Evolutionary conservation across 2,888 invertebrate genomes (phyloP).

Genomic region (Cryptocephalus primarius): DNA sequence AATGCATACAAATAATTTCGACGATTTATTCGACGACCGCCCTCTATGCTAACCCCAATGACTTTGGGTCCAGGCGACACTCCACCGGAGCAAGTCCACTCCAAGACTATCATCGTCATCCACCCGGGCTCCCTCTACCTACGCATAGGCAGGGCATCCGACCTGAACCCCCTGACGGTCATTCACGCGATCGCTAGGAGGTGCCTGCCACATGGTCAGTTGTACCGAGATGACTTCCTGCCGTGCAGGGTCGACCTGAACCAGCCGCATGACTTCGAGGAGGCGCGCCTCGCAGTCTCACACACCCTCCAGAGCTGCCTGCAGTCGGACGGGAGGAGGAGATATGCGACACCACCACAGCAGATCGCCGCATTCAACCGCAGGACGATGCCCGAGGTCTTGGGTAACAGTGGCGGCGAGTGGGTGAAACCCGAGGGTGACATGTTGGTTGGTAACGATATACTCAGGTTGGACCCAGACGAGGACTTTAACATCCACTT

Average conservation of each 20-base stretch:
- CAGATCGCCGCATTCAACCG: conserved; percentile 83
- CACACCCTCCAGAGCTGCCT: conserved; percentile 78
- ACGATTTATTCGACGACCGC: too few species aligned
- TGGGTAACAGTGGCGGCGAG: conserved; percentile 44
- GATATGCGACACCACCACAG: conserved; percentile 80
- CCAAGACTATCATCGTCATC: conserved; percentile 81
- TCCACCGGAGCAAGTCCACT: conserved; percentile 47
- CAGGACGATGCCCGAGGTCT: conserved; percentile 59
- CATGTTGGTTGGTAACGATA: conserved; percentile 65
- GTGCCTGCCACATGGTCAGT: conserved; percentile 38
- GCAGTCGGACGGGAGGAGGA: conserved; percentile 68
- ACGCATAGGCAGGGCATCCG: conserved; percentile 83
- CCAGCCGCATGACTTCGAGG: conserved; percentile 68
- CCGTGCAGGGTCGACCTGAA: conserved; percentile 55
- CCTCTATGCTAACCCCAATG: conserved; percentile 2
- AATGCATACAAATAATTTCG: too few species aligned
- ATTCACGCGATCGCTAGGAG: conserved; percentile 77
- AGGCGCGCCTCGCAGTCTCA: conserved; percentile 71
- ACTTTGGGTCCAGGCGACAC: conserved; percentile 11
- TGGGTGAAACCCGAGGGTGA: conserved; percentile 56
- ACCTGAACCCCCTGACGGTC: conserved; percentile 73
- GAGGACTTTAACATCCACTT: conserved; percentile 79
- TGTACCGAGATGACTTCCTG: conserved; percentile 38
- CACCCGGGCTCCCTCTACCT: conserved; percentile 88
- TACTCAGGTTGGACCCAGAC: conserved; percentile 54